Evolutionary conservation across 2,797 vertebrate genomes (phyloP), one percentile per base, ranked within the genome.

Genomic region (Falco biarmicus): DNA sequence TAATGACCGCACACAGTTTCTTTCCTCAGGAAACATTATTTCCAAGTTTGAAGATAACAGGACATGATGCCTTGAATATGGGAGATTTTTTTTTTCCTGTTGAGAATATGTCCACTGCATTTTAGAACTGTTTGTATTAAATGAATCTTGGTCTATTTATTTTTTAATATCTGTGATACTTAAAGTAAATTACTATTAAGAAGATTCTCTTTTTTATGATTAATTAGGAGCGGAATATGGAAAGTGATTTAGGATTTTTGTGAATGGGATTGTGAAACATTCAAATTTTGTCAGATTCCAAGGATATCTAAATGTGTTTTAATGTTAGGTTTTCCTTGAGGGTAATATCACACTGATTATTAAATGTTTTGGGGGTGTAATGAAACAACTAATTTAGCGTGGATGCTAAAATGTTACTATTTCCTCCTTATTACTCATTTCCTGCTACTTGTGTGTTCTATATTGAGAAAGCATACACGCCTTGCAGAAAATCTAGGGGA

Each of bases 21-120:
- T 94, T 29, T 84, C 82, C 80, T 69, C 43, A 84, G 87, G 76
- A 95, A 90, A 84, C 9, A 34, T 64, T 45, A 53, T 86, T 81
- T 88, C 45, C 54, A 71, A 57, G 21, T 90, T 86, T 69, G 69
- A 95, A 77, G 41, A 71, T 94, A 86, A 88, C 50, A 90, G 25
- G n/a, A 66, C 11, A 28, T 57, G 70, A 92, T 77, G 56, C 5
- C 32, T 87, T 91, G 48, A 89, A 56, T 90, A 90, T 60, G 53
- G 45, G 37, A 92, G 60, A 34, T 39, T 50, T 59, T 50, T 59
- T 41, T 89, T 77, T 84, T 19, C 34, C 47, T 92, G 59, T 80
- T 37, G 59, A n/a, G 18, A 82, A 73, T 51, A 60, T 70, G 20
- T 89, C n/a, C 14, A 47, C 11, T 45, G 11, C 11, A 39, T 34